Evolutionary conservation across 2,113 vertebrate genomes (phyloP), one percentile per base, ranked within the genome.

Genomic region (Rhizomys pruinosus): DNA sequence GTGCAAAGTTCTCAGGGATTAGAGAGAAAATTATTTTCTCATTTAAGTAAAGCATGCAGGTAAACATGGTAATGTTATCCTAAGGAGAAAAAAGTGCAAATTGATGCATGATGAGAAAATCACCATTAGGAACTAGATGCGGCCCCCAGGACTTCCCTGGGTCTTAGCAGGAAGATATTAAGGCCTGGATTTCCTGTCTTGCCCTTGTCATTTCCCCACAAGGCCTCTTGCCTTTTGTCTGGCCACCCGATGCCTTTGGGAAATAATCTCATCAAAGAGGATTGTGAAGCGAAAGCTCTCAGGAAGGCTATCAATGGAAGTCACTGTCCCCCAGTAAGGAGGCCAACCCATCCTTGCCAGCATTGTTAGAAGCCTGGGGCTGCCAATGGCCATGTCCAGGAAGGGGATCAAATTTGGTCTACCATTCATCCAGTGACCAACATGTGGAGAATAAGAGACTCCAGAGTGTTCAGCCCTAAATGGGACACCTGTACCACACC

Each of bases 1-100:
- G 29, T 93, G 66, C 12, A 7, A 94, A 93, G 84, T 94, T 74
- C 44, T 92, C 23, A 44, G 63, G 76, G 0, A 7, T 96, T 94
- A 72, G 79, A 94, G 92, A 11, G 85, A 52, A 59, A 61, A 71
- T 23, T 42, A 87, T 93, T 96, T 95, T 72, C 61, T 95, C 7
- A 79, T 85, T 96, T 96, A 84, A 16, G 87, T 97, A 85, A 90
- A 74, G 52, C 39, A 34, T 9, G 29, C 25, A 92, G 59, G 93
- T 96, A 89, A 96, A 66, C 87, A 96, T 52, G 68, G 71, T 96
- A 96, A 92, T 97, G 37, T 64, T 82, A 16, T 79, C 69, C 37
- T 59, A 82, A n/a, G 16, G 44, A 13, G 1, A 63, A 90, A 91
- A 85, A 16, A 68, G 3, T n/a, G 78, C 96, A 69, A 92, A 93